Conservation (phyloP, 2,797 vertebrate genomes). For the Siniperca undulata region DNA sequence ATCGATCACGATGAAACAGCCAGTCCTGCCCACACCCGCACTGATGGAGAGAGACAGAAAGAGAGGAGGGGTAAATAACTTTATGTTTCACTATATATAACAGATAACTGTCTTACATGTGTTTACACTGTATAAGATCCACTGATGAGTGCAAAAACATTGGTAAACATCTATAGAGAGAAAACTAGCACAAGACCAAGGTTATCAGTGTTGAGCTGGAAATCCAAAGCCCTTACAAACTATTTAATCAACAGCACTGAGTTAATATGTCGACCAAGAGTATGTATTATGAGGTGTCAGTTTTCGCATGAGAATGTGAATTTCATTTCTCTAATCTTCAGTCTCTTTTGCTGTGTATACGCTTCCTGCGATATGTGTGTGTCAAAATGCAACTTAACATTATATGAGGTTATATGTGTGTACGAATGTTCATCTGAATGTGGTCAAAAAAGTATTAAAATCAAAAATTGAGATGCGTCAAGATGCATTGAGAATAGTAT, state of each 20-base stretch:
- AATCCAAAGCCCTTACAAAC: neutral
- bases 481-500: neutral
- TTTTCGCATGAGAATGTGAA: neutral
- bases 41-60: slow-evolving; percentile 74
- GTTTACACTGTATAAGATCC: slow-evolving; percentile 3
- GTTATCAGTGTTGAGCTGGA: neutral
- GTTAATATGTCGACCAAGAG: neutral
- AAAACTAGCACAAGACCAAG: neutral
- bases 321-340: neutral
- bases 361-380: neutral
- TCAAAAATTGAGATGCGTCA: neutral
- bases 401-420: neutral
- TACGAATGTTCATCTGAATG: neutral
- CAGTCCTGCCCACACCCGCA: slow-evolving; percentile 94
- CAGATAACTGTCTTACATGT: neutral
- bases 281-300: neutral
- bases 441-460: neutral
- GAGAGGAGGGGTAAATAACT: slow-evolving; percentile 4
- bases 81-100: neutral
- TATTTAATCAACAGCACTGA: neutral
- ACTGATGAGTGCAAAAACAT: neutral
- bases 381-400: neutral
- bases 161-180: neutral
- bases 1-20: slow-evolving; percentile 96
- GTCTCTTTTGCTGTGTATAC: neutral